Base-by-base conservation (phyloP, 1,140 invertebrate genomes). In the Riptortus pedestris region DNA sequence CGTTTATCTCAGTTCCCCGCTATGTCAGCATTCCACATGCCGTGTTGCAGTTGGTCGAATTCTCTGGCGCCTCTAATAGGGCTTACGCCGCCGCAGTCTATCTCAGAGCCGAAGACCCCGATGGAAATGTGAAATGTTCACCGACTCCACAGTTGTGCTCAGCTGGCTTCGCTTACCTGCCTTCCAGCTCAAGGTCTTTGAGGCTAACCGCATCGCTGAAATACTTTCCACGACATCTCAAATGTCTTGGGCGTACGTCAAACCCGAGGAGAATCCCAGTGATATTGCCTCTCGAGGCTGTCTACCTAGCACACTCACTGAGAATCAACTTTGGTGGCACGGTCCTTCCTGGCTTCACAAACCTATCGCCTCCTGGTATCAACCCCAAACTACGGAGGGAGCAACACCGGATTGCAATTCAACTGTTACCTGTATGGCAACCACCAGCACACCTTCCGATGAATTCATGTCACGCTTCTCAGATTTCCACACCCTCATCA, bases 201-300 rank as follows among this genome's bases (percentile, higher is more conserved):
- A 16, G 12, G 60, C 27, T 26, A 24, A 20, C 27, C 16, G 16
- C 18, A 9, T 11, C 27, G 11, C 11, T 9, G 12, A 26, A 26
- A 57, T 27, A 11, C 16, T 12, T 57, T 12, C 5, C 48, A 7
- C 18, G 20, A 7, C 18, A n/a, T 18, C 48, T 7, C 14, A 11
- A 5, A 22, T 5, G 5, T 7, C 20, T 11, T 51, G 48, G 48
- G 5, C 7, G 9, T 18, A 76, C 55, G 71, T 75, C 0, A 29
- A 65, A n/a, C 68, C 69, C 0, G 58, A 68, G 1, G 51, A 68
- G 5, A 78, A 79, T 64, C 75, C 76, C 0, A 74, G 74, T 0
- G 76, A 79, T 69, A 64, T 74, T 20, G 62, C 74, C 55, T 77
- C 76, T 1, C 61, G 77, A 20, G 76, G 77, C 11, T 31, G 69